Percentiles rank a stretch among this genome's conserved stretches.
These are phyloP conservation scores for Laothoe populi DNA, from an alignment of 2,888 invertebrate species.

Conservation along the genomic window DNA sequence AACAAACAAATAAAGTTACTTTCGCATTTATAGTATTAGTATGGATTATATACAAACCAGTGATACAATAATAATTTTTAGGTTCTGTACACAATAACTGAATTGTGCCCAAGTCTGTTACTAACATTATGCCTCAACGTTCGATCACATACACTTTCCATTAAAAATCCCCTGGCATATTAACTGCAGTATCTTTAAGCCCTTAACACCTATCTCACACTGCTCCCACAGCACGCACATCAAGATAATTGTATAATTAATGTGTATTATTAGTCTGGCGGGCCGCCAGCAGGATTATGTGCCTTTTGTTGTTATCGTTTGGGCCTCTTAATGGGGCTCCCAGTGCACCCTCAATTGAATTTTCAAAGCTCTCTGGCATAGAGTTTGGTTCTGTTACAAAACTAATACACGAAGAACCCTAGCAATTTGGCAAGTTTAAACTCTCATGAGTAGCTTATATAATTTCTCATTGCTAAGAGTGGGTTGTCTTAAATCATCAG, in stretches of 20 bases:
- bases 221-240: constrained; percentile 1
- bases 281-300: constrained; percentile 29
- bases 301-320: constrained; percentile 31
- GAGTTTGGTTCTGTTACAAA: neutral
- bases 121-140: too few species aligned
- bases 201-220: neutral
- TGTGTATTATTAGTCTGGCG: constrained; percentile 32
- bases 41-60: too few species aligned
- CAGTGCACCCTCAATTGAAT: constrained; percentile 9
- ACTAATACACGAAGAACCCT: neutral
- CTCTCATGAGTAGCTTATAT: neutral
- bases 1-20: too few species aligned
- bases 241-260: constrained; percentile 36
- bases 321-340: constrained; percentile 12
- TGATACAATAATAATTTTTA: too few species aligned
- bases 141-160: too few species aligned
- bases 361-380: neutral
- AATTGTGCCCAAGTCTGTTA: too few species aligned
- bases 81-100: too few species aligned
- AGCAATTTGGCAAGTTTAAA: neutral
- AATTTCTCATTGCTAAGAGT: too few species aligned
- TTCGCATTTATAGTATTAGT: too few species aligned
- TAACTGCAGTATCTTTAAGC: too few species aligned
- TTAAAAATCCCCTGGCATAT: too few species aligned
- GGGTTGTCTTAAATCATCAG: too few species aligned